Conservation (phyloP, 1,140 invertebrate species). For the Orchestia grillus region DNA sequence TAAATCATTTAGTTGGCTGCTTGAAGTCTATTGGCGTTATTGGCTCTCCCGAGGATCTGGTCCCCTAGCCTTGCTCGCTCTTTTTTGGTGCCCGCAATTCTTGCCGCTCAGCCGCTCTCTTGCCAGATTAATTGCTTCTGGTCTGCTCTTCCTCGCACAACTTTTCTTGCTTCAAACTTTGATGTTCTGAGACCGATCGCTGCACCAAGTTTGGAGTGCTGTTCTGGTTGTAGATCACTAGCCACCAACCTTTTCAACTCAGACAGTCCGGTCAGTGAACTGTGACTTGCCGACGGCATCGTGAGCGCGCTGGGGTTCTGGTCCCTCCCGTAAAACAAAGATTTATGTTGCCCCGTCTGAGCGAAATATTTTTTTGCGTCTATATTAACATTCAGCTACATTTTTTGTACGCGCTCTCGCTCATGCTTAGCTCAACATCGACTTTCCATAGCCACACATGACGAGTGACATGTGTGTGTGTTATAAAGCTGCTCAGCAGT, state of each 20-base stretch:
- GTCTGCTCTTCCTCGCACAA: background rate
- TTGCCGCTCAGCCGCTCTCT: background rate
- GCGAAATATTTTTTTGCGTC: background rate
- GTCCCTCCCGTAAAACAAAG: background rate
- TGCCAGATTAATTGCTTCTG: slow-evolving; percentile 45
- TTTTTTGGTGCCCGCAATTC: slow-evolving; percentile 13
- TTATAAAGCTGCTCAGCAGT: background rate
- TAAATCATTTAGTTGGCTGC: slow-evolving; percentile 33
- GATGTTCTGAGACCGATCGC: slow-evolving; percentile 37
- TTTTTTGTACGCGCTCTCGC: background rate
- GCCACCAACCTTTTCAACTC: background rate
- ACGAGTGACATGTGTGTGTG: too few species aligned
- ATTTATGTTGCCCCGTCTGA: background rate
- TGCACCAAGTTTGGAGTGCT: slow-evolving; percentile 33
- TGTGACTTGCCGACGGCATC: background rate
- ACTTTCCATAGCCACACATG: background rate
- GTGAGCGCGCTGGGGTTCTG: background rate
- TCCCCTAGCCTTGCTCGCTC: background rate
- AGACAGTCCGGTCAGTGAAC: background rate
- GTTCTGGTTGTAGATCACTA: slow-evolving; percentile 7
- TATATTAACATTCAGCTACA: too few species aligned
- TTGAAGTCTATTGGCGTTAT: slow-evolving; percentile 45
- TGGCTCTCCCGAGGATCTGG: background rate
- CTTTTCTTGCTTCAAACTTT: slow-evolving; percentile 39
- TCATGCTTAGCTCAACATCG: background rate